These are phyloP conservation scores for Drosophila nigritarsus DNA, from an alignment of 2,888 invertebrate genomes.

Conservation along the genomic window DNA sequence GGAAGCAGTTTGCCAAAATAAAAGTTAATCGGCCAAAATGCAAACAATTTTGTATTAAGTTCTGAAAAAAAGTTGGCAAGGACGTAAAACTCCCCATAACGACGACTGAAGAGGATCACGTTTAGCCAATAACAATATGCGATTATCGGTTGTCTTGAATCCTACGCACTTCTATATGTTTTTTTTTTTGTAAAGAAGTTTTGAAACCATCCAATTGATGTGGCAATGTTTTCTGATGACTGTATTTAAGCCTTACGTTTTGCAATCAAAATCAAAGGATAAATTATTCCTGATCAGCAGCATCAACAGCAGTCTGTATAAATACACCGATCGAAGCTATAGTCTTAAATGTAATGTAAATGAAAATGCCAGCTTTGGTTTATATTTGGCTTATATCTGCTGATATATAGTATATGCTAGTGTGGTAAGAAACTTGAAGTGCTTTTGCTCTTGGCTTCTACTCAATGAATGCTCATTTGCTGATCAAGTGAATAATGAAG, in stretches of 20 bases:
- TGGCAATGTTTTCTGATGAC: background rate
- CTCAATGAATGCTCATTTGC: conserved; percentile 35
- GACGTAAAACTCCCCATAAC: background rate
- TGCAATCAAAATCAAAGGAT: background rate
- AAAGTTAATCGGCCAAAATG: background rate
- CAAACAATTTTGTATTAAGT: background rate
- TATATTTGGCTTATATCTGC: background rate
- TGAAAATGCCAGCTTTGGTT: background rate
- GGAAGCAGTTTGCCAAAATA: background rate
- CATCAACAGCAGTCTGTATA: background rate
- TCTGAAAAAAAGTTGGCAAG: background rate
- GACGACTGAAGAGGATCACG: background rate
- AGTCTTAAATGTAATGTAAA: background rate
- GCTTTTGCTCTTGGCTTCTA: background rate
- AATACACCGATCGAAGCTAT: background rate
- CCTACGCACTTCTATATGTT: no score
- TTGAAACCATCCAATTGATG: background rate
- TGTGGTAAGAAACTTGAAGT: background rate
- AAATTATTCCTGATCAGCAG: background rate
- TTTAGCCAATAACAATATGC: background rate
- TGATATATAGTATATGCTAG: background rate
- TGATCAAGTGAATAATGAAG: conserved; percentile 55
- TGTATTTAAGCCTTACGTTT: background rate
- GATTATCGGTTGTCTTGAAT: background rate
- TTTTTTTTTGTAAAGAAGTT: background rate